These are phyloP conservation scores for Cheilosia urbana DNA, from an alignment of 2,888 invertebrate genomes.

Conservation along the genomic window DNA sequence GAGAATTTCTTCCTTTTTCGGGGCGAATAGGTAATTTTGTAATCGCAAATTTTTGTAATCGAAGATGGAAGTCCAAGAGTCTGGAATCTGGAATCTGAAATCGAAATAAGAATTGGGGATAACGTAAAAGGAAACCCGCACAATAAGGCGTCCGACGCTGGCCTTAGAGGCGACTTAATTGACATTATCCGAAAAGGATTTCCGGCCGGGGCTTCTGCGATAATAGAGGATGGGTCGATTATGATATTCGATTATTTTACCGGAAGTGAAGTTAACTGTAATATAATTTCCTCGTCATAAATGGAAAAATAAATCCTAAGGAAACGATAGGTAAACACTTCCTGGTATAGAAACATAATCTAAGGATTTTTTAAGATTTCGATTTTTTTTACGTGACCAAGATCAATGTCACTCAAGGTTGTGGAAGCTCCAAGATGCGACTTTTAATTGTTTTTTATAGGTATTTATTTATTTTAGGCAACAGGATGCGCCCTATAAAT, in stretches of 20 bases:
- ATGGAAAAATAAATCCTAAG: not conserved
- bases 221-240: constrained; percentile 23
- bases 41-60: constrained; percentile 61
- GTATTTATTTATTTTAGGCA: too few relatives aligned
- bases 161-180: constrained; percentile 48
- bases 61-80: constrained; percentile 36
- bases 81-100: constrained; percentile 18
- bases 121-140: not conserved
- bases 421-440: too few relatives aligned
- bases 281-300: not conserved
- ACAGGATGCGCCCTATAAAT: too few relatives aligned
- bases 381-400: too few relatives aligned
- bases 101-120: constrained; percentile 20
- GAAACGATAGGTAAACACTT: not conserved
- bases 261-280: constrained; percentile 2
- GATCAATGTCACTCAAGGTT: too few relatives aligned
- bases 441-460: too few relatives aligned
- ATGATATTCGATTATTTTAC: not conserved
- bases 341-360: not conserved
- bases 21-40: constrained; percentile 41
- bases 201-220: constrained; percentile 30
- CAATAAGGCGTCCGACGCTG: constrained; percentile 16
- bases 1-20: constrained; percentile 24
- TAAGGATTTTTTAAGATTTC: not conserved
- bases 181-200: constrained; percentile 51